Evolutionary conservation across 2,113 vertebrate species (phyloP).

Genomic region (Chaetorhynchus papuensis): DNA sequence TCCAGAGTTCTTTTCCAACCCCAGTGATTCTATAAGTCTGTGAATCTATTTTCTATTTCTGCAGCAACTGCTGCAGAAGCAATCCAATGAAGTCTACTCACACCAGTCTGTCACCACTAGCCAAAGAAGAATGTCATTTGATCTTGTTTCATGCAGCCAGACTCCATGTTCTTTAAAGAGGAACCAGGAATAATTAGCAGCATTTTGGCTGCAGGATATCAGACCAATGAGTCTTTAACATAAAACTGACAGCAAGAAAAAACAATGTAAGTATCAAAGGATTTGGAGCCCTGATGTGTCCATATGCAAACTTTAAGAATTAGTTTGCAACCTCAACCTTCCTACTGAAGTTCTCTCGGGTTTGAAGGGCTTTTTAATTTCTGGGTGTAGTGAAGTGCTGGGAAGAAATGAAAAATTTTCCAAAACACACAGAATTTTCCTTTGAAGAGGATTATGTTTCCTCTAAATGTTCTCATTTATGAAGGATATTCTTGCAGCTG

Average conservation of each 20-base stretch:
- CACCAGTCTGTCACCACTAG: not conserved
- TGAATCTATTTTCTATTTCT: not conserved
- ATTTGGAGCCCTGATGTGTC: not conserved
- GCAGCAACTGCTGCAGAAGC: not conserved
- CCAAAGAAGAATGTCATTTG: not conserved
- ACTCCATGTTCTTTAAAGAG: not conserved
- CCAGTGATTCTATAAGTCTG: not conserved
- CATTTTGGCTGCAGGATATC: not conserved
- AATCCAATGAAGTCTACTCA: not conserved
- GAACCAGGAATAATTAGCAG: not conserved
- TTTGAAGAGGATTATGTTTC: not conserved
- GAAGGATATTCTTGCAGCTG: not conserved
- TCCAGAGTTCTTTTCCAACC: not conserved
- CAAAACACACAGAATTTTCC: not conserved
- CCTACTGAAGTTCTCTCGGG: rapidly evolving
- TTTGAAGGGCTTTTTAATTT: not conserved
- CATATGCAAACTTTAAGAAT: not conserved
- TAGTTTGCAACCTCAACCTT: not conserved
- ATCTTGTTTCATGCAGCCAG: rapidly evolving
- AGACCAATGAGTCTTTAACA: not conserved
- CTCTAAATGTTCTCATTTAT: not conserved
- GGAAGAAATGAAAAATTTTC: not conserved
- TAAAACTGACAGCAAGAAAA: not conserved
- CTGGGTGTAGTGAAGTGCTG: not conserved
- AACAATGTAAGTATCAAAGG: not conserved